phyloP scores from a whole-genome alignment of 2,797 vertebrate species.

The Apogon talboti region DNA sequence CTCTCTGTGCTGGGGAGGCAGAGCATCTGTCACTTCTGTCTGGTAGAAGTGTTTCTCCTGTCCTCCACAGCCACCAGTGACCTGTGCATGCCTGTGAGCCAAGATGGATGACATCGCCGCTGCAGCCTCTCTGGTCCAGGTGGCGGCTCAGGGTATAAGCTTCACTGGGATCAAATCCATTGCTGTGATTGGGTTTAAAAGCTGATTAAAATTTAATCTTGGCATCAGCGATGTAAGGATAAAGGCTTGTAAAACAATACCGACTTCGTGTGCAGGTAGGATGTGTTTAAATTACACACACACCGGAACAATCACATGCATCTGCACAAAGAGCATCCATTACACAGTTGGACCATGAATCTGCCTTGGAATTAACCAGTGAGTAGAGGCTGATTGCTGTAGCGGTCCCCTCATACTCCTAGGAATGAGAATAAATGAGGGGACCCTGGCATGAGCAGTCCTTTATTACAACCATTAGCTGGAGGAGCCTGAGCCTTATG shows the following conservation, averaged over 20 bases:
- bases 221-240: constrained; percentile 82
- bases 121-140: constrained; percentile 73
- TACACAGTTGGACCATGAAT: constrained; percentile 91
- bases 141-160: constrained; percentile 46
- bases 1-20: constrained; percentile 56
- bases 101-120: constrained; percentile 76
- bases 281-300: constrained; percentile 27
- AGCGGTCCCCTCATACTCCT: constrained; percentile 86
- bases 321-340: constrained; percentile 85
- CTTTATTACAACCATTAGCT: constrained; percentile 94
- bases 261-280: constrained; percentile 31
- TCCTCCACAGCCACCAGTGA: constrained; percentile 68
- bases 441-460: constrained; percentile 88
- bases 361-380: constrained; percentile 90
- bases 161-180: constrained; percentile 41
- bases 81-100: constrained; percentile 76
- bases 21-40: constrained; percentile 75
- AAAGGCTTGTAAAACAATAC: constrained; percentile 70
- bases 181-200: constrained; percentile 87
- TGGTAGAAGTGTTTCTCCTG: constrained; percentile 54
- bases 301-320: constrained; percentile 40
- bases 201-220: constrained; percentile 91
- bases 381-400: constrained; percentile 89
- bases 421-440: constrained; percentile 94
- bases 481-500: constrained; percentile 77